These are phyloP conservation scores for Cinclus cinclus DNA, from an alignment of 2,113 vertebrate species.

Conservation along the genomic window DNA sequence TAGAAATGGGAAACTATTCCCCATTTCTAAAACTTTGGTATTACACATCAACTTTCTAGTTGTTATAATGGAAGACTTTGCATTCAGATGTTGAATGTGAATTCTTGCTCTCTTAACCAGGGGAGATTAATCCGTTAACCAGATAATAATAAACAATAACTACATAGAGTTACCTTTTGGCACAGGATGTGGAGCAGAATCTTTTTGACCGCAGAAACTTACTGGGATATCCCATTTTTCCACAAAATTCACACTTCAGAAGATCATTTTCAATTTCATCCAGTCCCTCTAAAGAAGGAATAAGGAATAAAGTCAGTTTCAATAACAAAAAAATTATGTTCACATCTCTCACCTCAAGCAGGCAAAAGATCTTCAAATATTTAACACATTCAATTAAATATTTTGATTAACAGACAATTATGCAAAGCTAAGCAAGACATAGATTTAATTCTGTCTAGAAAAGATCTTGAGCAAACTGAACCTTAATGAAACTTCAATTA, in stretches of 20 bases:
- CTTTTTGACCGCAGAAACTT: slow-evolving; percentile 93
- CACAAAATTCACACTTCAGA: slow-evolving; percentile 95
- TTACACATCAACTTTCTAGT: neutral
- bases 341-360: neutral
- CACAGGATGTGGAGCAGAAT: slow-evolving; percentile 96
- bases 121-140: neutral
- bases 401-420: neutral
- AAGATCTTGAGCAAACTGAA: neutral
- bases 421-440: neutral
- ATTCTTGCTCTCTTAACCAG: neutral
- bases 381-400: neutral
- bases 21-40: neutral
- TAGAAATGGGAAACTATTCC: neutral
- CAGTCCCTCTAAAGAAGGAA: slow-evolving; percentile 78
- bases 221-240: slow-evolving; percentile 91
- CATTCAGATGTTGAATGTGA: neutral
- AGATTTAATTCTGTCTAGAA: neutral
- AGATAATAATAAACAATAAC: neutral
- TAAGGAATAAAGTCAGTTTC: neutral
- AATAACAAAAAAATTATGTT: neutral
- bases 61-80: neutral
- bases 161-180: slow-evolving; percentile 82
- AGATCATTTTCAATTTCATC: slow-evolving; percentile 83
- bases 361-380: neutral
- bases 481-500: neutral